These are phyloP conservation scores for human DNA, from an alignment of 2,113 vertebrate species.

Conservation along the genomic window GRCh38 chr9:133763001-133763500, in stretches of 20 bases:
- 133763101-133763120: neutral
- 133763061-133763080: neutral
- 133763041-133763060: neutral
- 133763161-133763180: neutral
- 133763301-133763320: neutral
- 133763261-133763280: conserved; percentile 2
- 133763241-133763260: neutral
- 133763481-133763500: neutral
- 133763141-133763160: neutral
- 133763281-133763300: neutral
- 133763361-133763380: neutral
- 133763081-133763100: neutral
- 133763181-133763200: neutral
- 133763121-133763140: neutral
- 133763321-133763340: conserved; percentile 23
- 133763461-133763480: neutral
- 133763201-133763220: neutral
- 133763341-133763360: neutral
- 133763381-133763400: neutral
- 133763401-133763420: neutral
- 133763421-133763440: rapidly evolving
- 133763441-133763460: neutral
- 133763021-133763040: conserved; percentile 61
- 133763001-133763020: neutral
- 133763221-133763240: neutral